Conservation (phyloP, 2,888 invertebrate species). For the Halictus ligatus region DNA sequence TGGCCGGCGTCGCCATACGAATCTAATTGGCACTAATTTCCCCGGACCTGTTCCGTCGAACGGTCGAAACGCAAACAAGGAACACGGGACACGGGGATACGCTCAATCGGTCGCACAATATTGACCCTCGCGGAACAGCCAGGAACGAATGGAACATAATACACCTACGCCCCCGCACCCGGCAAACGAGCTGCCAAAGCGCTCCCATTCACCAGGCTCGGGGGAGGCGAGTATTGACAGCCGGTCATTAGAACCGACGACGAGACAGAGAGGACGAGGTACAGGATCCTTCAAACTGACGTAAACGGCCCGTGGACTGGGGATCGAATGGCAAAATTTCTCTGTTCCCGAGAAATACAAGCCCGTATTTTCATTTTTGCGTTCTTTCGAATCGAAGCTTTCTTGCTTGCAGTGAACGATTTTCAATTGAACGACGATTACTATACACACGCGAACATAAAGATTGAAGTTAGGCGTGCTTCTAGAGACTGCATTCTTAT, state of each 20-base stretch:
- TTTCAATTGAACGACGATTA: too few species aligned
- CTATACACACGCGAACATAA: too few species aligned
- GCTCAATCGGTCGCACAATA: conserved; percentile 82
- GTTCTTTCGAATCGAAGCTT: too few species aligned
- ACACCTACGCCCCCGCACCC: conserved; percentile 73
- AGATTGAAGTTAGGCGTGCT: too few species aligned
- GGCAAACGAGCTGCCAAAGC: conserved; percentile 67
- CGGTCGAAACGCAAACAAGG: conserved; percentile 79
- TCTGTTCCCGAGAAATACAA: too few species aligned
- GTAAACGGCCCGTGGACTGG: not conserved
- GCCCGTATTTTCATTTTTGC: too few species aligned
- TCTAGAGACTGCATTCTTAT: too few species aligned
- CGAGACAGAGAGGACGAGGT: not conserved
- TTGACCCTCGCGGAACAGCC: conserved; percentile 77
- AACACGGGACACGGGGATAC: conserved; percentile 75
- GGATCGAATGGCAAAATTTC: not conserved
- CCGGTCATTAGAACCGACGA: conserved; percentile 78
- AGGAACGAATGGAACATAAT: conserved; percentile 80
- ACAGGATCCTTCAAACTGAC: conserved; percentile 29
- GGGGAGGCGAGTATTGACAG: conserved; percentile 79
- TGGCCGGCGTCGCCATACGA: conserved; percentile 62
- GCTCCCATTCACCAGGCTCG: conserved; percentile 73
- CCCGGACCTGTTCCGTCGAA: conserved; percentile 75
- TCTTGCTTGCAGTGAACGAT: too few species aligned
- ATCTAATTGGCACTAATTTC: conserved; percentile 82